Conservation (phyloP, 2,888 invertebrate species). For the Vesta saturnalis region DNA sequence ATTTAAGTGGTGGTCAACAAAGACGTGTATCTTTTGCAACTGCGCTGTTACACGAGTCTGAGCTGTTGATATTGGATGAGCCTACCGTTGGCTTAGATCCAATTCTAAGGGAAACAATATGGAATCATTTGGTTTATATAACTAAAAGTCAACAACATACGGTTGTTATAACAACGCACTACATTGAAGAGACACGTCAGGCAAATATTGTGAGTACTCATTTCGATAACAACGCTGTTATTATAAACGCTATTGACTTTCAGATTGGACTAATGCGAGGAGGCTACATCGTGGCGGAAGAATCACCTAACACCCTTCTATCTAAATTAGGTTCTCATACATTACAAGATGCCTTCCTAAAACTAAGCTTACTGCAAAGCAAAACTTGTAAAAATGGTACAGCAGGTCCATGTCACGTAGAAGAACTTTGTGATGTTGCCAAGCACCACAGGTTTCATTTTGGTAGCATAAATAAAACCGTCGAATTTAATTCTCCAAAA, state of each 20-base stretch:
- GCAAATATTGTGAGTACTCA: constrained; percentile 78
- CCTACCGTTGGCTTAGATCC: constrained; percentile 96
- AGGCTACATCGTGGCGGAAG: constrained; percentile 84
- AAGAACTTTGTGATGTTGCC: background rate
- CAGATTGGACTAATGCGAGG: constrained; percentile 87
- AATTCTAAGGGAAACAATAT: constrained; percentile 83
- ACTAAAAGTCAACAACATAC: constrained; percentile 80
- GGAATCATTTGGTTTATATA: constrained; percentile 85
- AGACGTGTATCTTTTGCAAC: constrained; percentile 89
- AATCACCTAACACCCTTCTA: constrained; percentile 78
- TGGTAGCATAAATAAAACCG: background rate
- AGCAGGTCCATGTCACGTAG: background rate
- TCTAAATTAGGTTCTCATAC: constrained; percentile 77
- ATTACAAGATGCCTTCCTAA: constrained; percentile 83
- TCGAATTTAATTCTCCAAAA: background rate
- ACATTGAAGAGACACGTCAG: constrained; percentile 87
- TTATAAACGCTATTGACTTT: constrained; percentile 23
- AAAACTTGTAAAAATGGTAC: too few relatives aligned
- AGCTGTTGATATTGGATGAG: constrained; percentile 90
- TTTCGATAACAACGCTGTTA: background rate
- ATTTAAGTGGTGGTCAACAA: constrained; percentile 89
- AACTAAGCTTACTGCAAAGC: constrained; percentile 82
- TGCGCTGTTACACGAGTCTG: constrained; percentile 88
- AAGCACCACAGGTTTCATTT: background rate
- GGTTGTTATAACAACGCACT: constrained; percentile 88